Conservation (phyloP, 2,797 vertebrate species). For the Sparidentex hasta region DNA sequence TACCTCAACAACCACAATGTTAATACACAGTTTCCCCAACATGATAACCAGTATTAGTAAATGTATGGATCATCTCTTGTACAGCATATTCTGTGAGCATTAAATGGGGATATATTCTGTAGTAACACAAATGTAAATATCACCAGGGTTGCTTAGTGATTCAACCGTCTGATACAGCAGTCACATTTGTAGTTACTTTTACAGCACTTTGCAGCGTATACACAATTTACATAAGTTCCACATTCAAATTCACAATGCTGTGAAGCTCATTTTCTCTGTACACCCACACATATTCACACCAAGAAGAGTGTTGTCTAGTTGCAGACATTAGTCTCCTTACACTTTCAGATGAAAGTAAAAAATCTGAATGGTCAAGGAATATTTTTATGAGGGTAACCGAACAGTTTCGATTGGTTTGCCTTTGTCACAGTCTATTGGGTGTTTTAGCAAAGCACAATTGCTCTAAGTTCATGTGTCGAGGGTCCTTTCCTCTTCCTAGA, state of each 20-base stretch:
- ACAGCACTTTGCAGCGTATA: neutral
- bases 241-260: constrained; percentile 15
- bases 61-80: too few species aligned
- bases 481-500: neutral
- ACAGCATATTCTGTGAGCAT: neutral
- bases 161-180: neutral
- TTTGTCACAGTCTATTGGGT: neutral
- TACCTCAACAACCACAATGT: neutral
- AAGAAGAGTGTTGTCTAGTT: constrained; percentile 12
- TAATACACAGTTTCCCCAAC: neutral
- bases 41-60: neutral
- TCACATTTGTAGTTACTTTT: constrained; percentile 4
- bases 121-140: neutral
- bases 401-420: neutral
- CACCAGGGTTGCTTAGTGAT: neutral
- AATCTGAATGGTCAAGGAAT: constrained; percentile 14
- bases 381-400: neutral
- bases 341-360: constrained; percentile 5
- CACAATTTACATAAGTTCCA: constrained; percentile 9
- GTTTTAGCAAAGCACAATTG: constrained; percentile 6
- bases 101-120: neutral
- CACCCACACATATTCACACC: constrained; percentile 28
- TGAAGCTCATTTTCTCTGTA: constrained; percentile 23
- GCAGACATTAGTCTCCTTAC: constrained; percentile 17
- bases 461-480: neutral